These are phyloP conservation scores for Megalurothrips usitatus DNA, from an alignment of 2,888 invertebrate species.

Conservation along the genomic window DNA sequence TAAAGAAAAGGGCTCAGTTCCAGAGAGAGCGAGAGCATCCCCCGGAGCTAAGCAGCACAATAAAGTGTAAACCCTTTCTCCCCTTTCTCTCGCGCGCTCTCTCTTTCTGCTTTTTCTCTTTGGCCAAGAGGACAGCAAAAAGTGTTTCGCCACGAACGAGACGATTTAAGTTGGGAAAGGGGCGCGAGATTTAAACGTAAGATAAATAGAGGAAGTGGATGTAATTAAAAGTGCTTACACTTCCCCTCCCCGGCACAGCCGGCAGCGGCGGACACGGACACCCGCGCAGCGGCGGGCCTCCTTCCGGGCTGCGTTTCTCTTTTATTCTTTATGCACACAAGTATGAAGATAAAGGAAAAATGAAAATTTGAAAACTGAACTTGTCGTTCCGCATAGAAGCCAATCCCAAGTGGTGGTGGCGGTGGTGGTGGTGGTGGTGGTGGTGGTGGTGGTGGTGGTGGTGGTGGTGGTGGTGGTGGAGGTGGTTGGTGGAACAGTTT, in stretches of 20 bases:
- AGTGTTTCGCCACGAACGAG: conserved; percentile 19
- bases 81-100: not conserved
- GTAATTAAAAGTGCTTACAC: conserved; percentile 19
- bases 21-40: too few relatives aligned
- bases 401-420: not conserved
- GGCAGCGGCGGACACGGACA: not conserved
- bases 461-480: not conserved
- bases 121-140: not conserved
- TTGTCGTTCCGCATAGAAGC: not conserved
- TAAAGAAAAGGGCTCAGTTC: too few relatives aligned
- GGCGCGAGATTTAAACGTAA: conserved; percentile 10
- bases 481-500: not conserved
- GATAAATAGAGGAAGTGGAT: conserved; percentile 17
- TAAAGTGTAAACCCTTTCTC: conserved; percentile 14
- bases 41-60: conserved; percentile 12
- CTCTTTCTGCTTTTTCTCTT: not conserved
- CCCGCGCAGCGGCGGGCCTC: not conserved
- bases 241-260: not conserved
- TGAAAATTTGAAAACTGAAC: too few relatives aligned
- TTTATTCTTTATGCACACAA: not conserved
- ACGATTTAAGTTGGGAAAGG: conserved; percentile 8
- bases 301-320: not conserved
- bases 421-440: not conserved
- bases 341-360: too few relatives aligned
- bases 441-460: too few relatives aligned